Evolutionary conservation across 2,888 invertebrate genomes (phyloP).

Genomic region (Lithosia quadra): DNA sequence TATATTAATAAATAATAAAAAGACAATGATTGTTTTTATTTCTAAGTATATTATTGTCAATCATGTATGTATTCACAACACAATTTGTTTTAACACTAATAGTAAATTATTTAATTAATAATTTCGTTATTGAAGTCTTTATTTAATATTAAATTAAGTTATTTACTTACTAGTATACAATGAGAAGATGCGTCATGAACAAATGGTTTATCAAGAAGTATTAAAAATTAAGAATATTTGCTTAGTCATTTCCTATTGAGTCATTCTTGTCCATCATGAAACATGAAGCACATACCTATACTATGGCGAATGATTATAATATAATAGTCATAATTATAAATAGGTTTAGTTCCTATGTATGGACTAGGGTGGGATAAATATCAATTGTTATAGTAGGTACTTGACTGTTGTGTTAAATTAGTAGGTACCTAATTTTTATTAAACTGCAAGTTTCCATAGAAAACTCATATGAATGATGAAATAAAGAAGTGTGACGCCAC

Average conservation of each 20-base stretch:
- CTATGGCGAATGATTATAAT: too few relatives aligned
- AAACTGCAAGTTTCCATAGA: not conserved
- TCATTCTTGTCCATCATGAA: not conserved
- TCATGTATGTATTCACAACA: not conserved
- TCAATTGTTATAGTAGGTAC: not conserved
- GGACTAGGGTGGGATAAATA: too few relatives aligned
- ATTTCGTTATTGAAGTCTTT: not conserved
- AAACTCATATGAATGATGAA: not conserved
- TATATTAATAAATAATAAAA: slow-evolving; percentile 79
- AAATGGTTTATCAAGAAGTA: not conserved
- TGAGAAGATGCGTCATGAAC: not conserved
- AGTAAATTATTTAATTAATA: not conserved
- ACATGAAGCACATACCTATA: too few relatives aligned
- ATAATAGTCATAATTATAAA: not conserved
- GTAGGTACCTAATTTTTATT: too few relatives aligned
- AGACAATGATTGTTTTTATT: slow-evolving; percentile 51
- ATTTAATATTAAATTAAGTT: not conserved
- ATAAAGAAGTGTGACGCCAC: not conserved
- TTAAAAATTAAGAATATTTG: not conserved
- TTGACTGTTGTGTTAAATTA: not conserved
- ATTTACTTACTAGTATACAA: too few relatives aligned
- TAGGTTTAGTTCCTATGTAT: not conserved
- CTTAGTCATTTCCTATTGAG: slow-evolving; percentile 11
- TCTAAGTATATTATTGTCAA: slow-evolving; percentile 10
- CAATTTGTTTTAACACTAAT: not conserved